Evolutionary conservation across 2,888 invertebrate genomes (phyloP).

Genomic region (Gastrophysa polygoni): DNA sequence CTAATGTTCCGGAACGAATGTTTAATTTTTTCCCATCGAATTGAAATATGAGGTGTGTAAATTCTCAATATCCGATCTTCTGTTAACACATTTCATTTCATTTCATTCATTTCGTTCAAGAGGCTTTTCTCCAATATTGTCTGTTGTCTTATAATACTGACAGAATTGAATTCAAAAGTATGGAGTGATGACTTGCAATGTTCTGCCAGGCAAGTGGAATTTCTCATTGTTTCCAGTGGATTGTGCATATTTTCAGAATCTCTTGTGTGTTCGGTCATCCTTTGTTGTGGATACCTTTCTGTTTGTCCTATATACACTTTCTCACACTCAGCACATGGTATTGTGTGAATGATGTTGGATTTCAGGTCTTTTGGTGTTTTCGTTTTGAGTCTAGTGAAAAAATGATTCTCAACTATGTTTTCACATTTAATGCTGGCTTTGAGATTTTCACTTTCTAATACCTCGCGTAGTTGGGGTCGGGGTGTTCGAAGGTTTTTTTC

Average conservation of each 20-base stretch:
- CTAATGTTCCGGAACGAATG: too few relatives aligned
- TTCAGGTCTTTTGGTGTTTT: not conserved
- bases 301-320: constrained; percentile 15
- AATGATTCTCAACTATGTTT: not conserved
- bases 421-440: not conserved
- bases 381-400: not conserved
- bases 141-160: constrained; percentile 2
- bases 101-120: not conserved
- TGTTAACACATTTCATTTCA: not conserved
- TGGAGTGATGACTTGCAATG: not conserved
- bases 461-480: not conserved
- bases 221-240: not conserved
- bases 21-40: too few relatives aligned
- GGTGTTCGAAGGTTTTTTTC: not conserved
- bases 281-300: not conserved
- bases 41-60: constrained; percentile 1
- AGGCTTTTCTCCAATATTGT: not conserved
- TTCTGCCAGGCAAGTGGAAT: not conserved
- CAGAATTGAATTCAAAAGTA: not conserved
- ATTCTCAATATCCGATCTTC: constrained; percentile 4
- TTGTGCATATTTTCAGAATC: not conserved
- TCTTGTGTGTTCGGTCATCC: constrained; percentile 4
- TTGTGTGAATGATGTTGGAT: constrained; percentile 8
- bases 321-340: constrained; percentile 11
- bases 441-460: not conserved